phyloP scores from a whole-genome alignment of 2,113 vertebrate genomes.

The Anseranas semipalmata region DNA sequence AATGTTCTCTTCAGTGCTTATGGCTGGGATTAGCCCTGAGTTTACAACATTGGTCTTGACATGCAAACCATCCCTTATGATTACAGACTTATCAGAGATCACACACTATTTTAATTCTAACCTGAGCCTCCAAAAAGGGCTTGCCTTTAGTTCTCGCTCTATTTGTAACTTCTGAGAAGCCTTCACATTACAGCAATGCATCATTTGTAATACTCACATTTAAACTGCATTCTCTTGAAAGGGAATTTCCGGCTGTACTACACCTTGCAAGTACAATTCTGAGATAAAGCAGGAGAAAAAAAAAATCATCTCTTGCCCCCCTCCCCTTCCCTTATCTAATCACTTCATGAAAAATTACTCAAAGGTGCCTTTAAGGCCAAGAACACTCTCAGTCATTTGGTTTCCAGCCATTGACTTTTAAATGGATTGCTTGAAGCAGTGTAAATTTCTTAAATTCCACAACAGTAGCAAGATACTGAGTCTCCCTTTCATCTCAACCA shows the following conservation, averaged over 20 bases:
- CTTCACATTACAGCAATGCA: neutral
- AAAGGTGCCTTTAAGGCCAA: slow-evolving; percentile 28
- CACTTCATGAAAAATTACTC: slow-evolving; percentile 38
- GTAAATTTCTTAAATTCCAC: slow-evolving; percentile 36
- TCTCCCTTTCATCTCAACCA: slow-evolving; percentile 6
- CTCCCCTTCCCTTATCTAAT: neutral
- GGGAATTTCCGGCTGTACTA: neutral
- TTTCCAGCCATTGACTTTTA: slow-evolving; percentile 45
- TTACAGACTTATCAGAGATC: neutral
- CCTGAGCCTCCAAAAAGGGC: neutral
- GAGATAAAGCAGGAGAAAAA: neutral
- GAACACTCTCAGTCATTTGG: neutral
- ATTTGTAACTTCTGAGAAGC: neutral
- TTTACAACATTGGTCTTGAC: neutral
- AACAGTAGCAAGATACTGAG: neutral
- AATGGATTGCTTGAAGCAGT: neutral
- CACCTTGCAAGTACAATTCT: neutral
- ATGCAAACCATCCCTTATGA: neutral
- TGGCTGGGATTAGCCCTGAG: neutral
- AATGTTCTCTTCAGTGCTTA: neutral
- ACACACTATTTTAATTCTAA: neutral
- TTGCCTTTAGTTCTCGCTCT: neutral
- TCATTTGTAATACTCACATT: neutral
- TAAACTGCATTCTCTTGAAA: neutral
- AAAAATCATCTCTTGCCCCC: neutral